Evolutionary conservation across 2,113 vertebrate species (phyloP), one percentile per base, ranked within the genome.

Genomic region (Oenanthe oenanthe): DNA sequence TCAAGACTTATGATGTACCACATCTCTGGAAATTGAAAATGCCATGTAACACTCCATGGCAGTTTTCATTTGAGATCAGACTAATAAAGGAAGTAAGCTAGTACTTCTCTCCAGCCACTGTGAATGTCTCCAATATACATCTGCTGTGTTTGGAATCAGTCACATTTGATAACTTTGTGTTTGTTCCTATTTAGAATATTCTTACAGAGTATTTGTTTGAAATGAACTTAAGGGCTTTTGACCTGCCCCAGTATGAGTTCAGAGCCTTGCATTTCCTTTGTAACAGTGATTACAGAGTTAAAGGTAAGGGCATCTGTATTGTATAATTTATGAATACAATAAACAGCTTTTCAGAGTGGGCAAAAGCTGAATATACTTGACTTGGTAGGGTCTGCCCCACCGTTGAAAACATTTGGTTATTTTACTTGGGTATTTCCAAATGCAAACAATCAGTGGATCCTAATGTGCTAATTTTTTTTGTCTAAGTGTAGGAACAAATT

Each of bases 381-480:
- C 48, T 60, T 81, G 9, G 17, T 75, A 15, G 7, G 18, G 7
- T 75, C 42, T 71, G 19, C 5, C 15, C 21, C 14, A 4, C 9
- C 10, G 8, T 48, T 4, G 48, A 78, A 78, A 72, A 68, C 47
- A 32, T 12, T 4, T 26, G 17, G 50, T 32, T 89, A 22, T 42
- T 78, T 10, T 22, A 22, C 32, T 17, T 48, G 13, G 21, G 2
- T 11, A 5, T 75, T 96, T 92, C 48, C 40, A 89, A 82, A 85
- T 71, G 63, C 83, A 88, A 94, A 67, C 54, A 72, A 6, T 75
- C 50, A 66, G 36, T 94, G 92, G 48, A 80, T 96, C 85, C 38
- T 93, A 87, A 70, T 45, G 54, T 82, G 66, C 91, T 94, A 74
- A 72, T 47, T 66, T 89, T 92, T 47, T 94, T 95, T 92, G 85